Evolutionary conservation across 1,140 invertebrate genomes (phyloP), one percentile per base, ranked within the genome.

Genomic region (Bemisia tabaci): DNA sequence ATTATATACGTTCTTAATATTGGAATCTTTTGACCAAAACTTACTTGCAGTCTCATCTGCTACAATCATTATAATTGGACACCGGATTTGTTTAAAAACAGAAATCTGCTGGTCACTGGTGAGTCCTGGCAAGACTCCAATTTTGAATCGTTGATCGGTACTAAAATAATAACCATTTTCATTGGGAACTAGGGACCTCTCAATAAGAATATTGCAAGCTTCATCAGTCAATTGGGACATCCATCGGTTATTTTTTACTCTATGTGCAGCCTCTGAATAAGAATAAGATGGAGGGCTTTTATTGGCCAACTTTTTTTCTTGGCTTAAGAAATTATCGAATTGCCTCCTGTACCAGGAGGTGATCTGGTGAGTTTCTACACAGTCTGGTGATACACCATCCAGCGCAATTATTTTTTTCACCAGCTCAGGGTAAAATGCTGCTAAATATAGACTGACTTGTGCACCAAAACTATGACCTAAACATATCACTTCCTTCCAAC

Each of bases 381-480:
- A 25, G 39, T 70, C 66, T 1, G 79, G 72, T 9, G 78, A 71
- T 1, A 81, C 63, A 1, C 77, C 73, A 72, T 87, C 85, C 0
- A 86, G 65, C 65, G 79, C 71, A 23, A 85, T 74, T 27, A 85
- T 69, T 70, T 80, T 82, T 1, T 74, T 71, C 12, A 86, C 74
- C 63, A 69, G 73, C 22, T 79, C 72, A 0, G 84, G 83, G 71
- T 81, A 82, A 0, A 84, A 11, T 58, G 78, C 68, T 24, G 75
- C 69, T 66, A 77, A 82, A 17, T 78, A 72, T 62, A 76, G 67
- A 68, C 77, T 78, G 39, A 83, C 68, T 63, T 82, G 73, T 72
- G 75, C 77, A 67, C 82, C 85, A 66, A 85, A 77, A 68, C 84
- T 86, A 70, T 87, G 85, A 22, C 79, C 81, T 21, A 87, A 71